phyloP scores from a whole-genome alignment of 1,140 invertebrate genomes.

The Diabrotica undecimpunctata region DNA sequence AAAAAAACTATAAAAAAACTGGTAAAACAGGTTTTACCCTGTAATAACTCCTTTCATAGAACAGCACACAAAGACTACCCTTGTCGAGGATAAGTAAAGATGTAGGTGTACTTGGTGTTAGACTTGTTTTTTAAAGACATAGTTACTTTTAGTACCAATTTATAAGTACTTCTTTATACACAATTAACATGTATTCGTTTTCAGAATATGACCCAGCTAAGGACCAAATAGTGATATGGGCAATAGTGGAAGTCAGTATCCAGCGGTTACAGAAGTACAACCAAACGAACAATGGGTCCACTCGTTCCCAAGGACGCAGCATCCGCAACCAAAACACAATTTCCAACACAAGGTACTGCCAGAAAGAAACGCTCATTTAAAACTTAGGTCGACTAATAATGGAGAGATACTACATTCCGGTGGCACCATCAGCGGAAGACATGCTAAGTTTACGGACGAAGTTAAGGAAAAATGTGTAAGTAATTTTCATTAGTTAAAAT shows the following conservation, averaged over 20 bases:
- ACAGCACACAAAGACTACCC: no score
- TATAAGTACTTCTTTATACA: background rate
- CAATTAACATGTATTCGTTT: background rate
- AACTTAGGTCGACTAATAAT: constrained; percentile 70
- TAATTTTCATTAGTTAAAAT: background rate
- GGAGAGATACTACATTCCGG: constrained; percentile 73
- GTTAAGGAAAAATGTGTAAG: constrained; percentile 6
- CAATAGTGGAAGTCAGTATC: constrained; percentile 41
- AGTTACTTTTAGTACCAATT: no score
- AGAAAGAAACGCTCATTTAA: constrained; percentile 54
- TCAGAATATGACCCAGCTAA: background rate
- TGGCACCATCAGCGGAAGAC: constrained; percentile 67
- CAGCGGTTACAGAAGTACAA: constrained; percentile 29
- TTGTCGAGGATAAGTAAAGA: no score
- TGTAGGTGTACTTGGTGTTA: no score
- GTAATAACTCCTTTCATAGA: no score
- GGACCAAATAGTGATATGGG: constrained; percentile 33
- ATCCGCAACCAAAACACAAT: constrained; percentile 38
- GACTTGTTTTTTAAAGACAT: no score
- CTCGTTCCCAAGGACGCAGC: constrained; percentile 48
- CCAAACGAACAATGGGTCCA: constrained; percentile 46
- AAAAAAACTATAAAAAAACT: no score
- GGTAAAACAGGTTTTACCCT: no score
- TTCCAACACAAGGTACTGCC: constrained; percentile 64
- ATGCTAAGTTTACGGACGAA: background rate